Conservation (phyloP, 1,140 invertebrate species). For the Achroia grisella region DNA sequence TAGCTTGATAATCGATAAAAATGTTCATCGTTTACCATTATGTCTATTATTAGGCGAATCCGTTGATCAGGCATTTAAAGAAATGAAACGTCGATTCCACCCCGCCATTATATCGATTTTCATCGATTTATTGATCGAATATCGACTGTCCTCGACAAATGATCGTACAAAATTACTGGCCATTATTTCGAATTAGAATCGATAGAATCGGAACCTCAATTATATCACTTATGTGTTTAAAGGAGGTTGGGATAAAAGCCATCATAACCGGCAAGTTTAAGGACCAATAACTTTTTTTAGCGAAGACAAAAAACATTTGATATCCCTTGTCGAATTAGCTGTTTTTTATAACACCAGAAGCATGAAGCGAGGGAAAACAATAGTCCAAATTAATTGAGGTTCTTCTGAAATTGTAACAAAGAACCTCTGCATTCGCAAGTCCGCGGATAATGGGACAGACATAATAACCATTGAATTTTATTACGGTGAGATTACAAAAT, state of each 20-base stretch:
- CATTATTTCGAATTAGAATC: slow-evolving; percentile 71
- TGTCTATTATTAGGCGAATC: slow-evolving; percentile 64
- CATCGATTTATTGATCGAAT: slow-evolving; percentile 71
- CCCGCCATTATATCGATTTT: slow-evolving; percentile 64
- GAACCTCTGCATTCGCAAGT: slow-evolving; percentile 30
- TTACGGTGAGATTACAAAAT: slow-evolving; percentile 55
- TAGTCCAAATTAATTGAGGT: not conserved
- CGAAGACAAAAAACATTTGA: slow-evolving; percentile 11
- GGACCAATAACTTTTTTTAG: slow-evolving; percentile 21
- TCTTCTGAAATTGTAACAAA: slow-evolving; percentile 25
- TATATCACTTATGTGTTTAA: slow-evolving; percentile 73
- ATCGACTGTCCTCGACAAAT: slow-evolving; percentile 68
- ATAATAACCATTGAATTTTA: slow-evolving; percentile 61
- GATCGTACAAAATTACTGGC: slow-evolving; percentile 62
- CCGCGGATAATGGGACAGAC: slow-evolving; percentile 42
- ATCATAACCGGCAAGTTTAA: slow-evolving; percentile 47
- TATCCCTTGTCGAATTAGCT: slow-evolving; percentile 1
- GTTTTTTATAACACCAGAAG: slow-evolving; percentile 14
- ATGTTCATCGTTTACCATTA: slow-evolving; percentile 56
- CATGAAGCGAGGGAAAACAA: not conserved
- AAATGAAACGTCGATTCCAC: slow-evolving; percentile 66
- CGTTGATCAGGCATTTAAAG: slow-evolving; percentile 68
- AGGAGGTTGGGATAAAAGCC: slow-evolving; percentile 60
- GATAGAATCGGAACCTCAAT: slow-evolving; percentile 68
- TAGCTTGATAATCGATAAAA: slow-evolving; percentile 29